Percentiles rank a stretch among this genome's conserved stretches.
Evolutionary conservation across 2,888 invertebrate genomes (phyloP).

Genomic region (Nysson spinosus): DNA sequence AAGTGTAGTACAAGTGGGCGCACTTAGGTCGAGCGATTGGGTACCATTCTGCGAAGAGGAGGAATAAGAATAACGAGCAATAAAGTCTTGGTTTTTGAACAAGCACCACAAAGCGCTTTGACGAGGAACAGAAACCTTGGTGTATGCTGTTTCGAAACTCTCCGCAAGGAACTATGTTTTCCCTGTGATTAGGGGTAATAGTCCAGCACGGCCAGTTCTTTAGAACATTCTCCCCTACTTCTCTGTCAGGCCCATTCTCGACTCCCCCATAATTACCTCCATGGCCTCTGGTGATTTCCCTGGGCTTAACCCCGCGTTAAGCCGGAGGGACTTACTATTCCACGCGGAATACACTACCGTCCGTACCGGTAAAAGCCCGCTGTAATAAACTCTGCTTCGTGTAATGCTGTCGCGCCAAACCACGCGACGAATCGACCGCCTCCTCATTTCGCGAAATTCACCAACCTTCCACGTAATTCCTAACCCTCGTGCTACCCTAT

Average conservation of each 20-base stretch:
- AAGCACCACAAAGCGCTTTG: too few species aligned
- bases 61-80: too few species aligned
- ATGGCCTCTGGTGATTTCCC: constrained; percentile 45
- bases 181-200: constrained; percentile 57
- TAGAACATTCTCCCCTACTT: constrained; percentile 26
- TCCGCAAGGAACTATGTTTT: constrained; percentile 33
- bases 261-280: constrained; percentile 50
- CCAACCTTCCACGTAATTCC: too few species aligned
- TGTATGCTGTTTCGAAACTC: constrained; percentile 6
- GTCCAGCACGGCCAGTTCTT: constrained; percentile 52
- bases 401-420: constrained; percentile 17
- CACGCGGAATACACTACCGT: constrained; percentile 19
- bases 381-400: constrained; percentile 34
- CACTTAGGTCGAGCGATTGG: too few species aligned
- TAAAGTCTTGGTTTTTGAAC: too few species aligned
- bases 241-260: constrained; percentile 16
- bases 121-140: neutral
- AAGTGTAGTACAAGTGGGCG: too few species aligned
- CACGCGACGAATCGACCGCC: constrained; percentile 14
- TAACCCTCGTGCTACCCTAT: constrained; percentile 2
- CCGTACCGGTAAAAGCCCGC: constrained; percentile 23
- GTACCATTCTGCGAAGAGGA: too few species aligned
- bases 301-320: constrained; percentile 39
- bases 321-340: constrained; percentile 29
- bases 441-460: constrained; percentile 7